phyloP scores from a whole-genome alignment of 2,113 vertebrate genomes.

The Xyliphius kryptos region DNA sequence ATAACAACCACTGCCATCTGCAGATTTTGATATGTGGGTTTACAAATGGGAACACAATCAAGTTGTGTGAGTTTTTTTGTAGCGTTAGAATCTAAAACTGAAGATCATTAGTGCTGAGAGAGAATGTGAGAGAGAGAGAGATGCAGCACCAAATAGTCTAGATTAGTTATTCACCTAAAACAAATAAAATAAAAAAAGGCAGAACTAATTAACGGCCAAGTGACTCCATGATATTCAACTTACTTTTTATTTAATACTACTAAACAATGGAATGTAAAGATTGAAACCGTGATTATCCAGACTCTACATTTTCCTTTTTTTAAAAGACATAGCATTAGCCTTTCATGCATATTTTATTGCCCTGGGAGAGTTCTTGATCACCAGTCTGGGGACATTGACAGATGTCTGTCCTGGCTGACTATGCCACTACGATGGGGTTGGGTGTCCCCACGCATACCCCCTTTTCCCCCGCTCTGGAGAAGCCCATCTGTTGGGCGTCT shows the following conservation, averaged over 20 bases:
- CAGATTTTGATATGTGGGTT: constrained; percentile 20
- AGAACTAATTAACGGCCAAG: too few relatives aligned
- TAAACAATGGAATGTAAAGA: too few relatives aligned
- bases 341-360: constrained; percentile 71
- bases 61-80: constrained; percentile 25
- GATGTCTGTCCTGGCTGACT: constrained; percentile 64
- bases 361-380: constrained; percentile 46
- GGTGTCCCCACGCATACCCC: constrained; percentile 43
- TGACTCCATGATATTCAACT: too few relatives aligned
- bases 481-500: constrained; percentile 61
- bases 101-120: too few relatives aligned
- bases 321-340: constrained; percentile 49
- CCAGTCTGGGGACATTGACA: constrained; percentile 63
- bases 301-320: constrained; percentile 3
- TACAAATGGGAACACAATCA: constrained; percentile 24
- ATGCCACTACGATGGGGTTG: constrained; percentile 50
- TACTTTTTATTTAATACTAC: too few relatives aligned
- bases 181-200: too few relatives aligned
- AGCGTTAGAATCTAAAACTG: background rate
- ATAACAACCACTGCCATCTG: constrained; percentile 39
- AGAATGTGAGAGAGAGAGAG: too few relatives aligned
- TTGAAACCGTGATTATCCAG: too few relatives aligned
- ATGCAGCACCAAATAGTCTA: too few relatives aligned
- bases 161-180: too few relatives aligned
- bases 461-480: constrained; percentile 46